phyloP scores from a whole-genome alignment of 2,113 vertebrate species.

The Leucoraja erinaceus region DNA sequence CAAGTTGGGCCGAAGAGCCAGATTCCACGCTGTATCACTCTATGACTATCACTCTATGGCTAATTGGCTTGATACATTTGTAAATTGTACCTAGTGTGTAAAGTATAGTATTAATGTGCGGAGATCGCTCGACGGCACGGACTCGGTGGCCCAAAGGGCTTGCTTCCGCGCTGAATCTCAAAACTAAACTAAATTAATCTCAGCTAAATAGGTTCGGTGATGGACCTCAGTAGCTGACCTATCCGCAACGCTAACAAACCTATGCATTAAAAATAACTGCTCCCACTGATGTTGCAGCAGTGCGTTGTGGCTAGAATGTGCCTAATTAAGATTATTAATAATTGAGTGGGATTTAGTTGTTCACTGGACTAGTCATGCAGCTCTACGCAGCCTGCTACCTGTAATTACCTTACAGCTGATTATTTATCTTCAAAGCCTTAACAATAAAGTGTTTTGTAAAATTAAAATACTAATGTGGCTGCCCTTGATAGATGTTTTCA shows the following conservation, averaged over 20 bases:
- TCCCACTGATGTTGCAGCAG: neutral
- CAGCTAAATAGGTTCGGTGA: neutral
- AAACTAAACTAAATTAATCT: too few species aligned
- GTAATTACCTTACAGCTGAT: neutral
- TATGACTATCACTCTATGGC: too few species aligned
- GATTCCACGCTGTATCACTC: too few species aligned
- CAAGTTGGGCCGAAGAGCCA: too few species aligned
- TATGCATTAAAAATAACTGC: neutral
- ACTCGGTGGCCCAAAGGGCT: too few species aligned
- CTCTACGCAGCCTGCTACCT: neutral
- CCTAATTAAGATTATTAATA: conserved; percentile 13
- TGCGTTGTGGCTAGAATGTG: neutral
- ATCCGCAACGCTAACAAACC: neutral
- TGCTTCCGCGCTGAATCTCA: too few species aligned
- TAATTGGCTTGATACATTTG: too few species aligned
- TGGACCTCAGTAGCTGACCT: neutral
- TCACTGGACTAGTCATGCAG: neutral
- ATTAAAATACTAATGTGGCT: neutral
- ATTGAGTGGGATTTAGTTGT: neutral
- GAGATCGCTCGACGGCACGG: too few species aligned
- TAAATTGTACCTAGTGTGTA: too few species aligned
- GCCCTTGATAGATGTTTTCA: conserved; percentile 4
- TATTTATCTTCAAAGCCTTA: neutral
- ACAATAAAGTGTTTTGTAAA: neutral
- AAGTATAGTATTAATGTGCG: too few species aligned